Conservation (phyloP, 2,113 vertebrate species). For the Tichodroma muraria region DNA sequence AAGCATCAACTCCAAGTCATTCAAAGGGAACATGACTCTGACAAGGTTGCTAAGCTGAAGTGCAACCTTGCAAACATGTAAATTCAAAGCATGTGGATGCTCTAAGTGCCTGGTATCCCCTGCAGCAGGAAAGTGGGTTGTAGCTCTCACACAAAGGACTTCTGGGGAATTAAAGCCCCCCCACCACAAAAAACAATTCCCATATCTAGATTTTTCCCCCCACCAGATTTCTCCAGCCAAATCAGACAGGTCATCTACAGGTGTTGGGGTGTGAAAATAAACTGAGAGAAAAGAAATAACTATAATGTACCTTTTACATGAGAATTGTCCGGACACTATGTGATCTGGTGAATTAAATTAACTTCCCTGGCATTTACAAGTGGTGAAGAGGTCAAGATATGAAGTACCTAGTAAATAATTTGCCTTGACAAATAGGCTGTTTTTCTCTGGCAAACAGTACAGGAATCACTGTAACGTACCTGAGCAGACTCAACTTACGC, state of each 20-base stretch:
- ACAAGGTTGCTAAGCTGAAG: not conserved
- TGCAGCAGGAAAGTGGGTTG: not conserved
- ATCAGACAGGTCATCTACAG: not conserved
- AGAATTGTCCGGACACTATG: not conserved
- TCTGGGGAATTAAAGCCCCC: not conserved
- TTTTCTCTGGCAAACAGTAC: not conserved
- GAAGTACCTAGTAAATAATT: not conserved
- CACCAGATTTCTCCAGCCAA: not conserved
- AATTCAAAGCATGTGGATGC: not conserved
- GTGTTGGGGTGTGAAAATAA: fast-evolving
- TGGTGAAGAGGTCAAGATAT: not conserved
- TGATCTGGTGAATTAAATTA: not conserved
- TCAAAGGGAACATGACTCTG: fast-evolving
- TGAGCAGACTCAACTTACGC: not conserved
- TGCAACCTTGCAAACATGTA: not conserved
- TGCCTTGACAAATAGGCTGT: not conserved
- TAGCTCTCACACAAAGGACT: not conserved
- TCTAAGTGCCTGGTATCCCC: not conserved
- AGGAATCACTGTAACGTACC: not conserved
- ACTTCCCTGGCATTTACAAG: not conserved
- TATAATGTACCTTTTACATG: not conserved
- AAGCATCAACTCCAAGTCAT: not conserved
- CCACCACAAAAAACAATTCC: not conserved
- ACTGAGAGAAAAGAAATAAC: not conserved
- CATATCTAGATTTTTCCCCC: not conserved